A percentile compares a stretch with the other conserved stretches of the same genome.
Evolutionary conservation across 1,140 invertebrate genomes (phyloP).

Genomic region (Dinoponera quadriceps): DNA sequence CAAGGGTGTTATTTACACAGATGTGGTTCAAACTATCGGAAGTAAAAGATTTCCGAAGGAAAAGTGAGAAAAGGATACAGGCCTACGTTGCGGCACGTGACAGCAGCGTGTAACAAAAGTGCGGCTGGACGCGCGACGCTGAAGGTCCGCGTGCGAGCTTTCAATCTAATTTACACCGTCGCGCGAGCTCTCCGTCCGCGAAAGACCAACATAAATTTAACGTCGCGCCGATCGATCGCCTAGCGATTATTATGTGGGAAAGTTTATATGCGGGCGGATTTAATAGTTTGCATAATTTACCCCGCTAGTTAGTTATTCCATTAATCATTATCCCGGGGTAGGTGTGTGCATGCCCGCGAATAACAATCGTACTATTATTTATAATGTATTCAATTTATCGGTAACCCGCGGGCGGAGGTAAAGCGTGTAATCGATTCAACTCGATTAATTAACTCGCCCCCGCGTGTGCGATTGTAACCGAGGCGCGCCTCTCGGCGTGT

Average conservation of each 20-base stretch:
- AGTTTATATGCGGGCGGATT: conserved; percentile 71
- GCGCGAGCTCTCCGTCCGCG: background rate
- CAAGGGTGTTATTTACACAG: too few relatives aligned
- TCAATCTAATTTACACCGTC: conserved; percentile 20
- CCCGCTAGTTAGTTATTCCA: conserved; percentile 71
- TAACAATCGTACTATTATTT: conserved; percentile 73
- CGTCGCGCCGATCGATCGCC: conserved; percentile 58
- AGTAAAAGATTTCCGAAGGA: too few relatives aligned
- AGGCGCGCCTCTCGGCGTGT: conserved; percentile 17
- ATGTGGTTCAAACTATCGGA: too few relatives aligned
- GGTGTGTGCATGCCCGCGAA: conserved; percentile 65
- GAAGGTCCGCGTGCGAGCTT: background rate
- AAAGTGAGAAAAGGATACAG: too few relatives aligned
- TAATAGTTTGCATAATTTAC: conserved; percentile 76
- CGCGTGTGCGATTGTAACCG: conserved; percentile 32
- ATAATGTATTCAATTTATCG: conserved; percentile 70
- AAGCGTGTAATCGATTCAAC: conserved; percentile 66
- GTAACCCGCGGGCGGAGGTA: conserved; percentile 59
- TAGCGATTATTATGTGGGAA: conserved; percentile 71
- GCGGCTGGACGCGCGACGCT: too few relatives aligned
- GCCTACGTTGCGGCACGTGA: too few relatives aligned
- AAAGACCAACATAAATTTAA: conserved; percentile 61
- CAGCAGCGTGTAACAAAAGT: too few relatives aligned
- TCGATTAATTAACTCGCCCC: conserved; percentile 71
- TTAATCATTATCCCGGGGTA: conserved; percentile 67